Evolutionary conservation across 2,888 invertebrate genomes (phyloP).

Genomic region (Bimastos eiseni): DNA sequence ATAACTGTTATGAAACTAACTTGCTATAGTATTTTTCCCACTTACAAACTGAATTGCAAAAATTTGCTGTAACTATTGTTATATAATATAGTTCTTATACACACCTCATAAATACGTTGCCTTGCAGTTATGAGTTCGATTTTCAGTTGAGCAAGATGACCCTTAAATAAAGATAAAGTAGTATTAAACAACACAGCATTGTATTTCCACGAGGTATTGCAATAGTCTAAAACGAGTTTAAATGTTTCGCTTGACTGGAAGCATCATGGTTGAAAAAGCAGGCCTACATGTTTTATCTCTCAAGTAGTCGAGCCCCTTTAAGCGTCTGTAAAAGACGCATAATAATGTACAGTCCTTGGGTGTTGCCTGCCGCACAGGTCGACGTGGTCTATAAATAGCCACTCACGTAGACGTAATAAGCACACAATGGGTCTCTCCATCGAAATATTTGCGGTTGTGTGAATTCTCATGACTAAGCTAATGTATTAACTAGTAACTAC

Average conservation of each 20-base stretch:
- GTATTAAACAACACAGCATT: not conserved
- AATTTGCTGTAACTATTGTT: not conserved
- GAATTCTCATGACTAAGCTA: not conserved
- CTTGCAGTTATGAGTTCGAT: not conserved
- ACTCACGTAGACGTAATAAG: not conserved
- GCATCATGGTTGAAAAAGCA: no score
- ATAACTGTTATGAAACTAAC: not conserved
- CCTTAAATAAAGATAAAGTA: not conserved
- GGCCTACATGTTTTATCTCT: not conserved
- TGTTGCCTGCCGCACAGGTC: not conserved
- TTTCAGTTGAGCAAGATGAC: slow-evolving; percentile 4
- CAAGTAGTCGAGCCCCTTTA: not conserved
- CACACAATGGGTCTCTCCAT: not conserved
- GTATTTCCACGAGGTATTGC: not conserved
- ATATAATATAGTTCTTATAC: not conserved
- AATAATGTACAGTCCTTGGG: not conserved
- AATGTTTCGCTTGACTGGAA: not conserved
- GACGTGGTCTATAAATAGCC: not conserved
- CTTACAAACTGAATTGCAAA: not conserved
- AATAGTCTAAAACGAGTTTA: not conserved
- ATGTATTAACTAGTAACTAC: not conserved
- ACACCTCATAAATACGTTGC: not conserved
- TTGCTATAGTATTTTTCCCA: not conserved
- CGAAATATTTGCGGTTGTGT: not conserved
- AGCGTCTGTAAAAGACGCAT: not conserved